Evolutionary conservation across 2,888 invertebrate genomes (phyloP).

Genomic region (Drosophila mulleri): DNA sequence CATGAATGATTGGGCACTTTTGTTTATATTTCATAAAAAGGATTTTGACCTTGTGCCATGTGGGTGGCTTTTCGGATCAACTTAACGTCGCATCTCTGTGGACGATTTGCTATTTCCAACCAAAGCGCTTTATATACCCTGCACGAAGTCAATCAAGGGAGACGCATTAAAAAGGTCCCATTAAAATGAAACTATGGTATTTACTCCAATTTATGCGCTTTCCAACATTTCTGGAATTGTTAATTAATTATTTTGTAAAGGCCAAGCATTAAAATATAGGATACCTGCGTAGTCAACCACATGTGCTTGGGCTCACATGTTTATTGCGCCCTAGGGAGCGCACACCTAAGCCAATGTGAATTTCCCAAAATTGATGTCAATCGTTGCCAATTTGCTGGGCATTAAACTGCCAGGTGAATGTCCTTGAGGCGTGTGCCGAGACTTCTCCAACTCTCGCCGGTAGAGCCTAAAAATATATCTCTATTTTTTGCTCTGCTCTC

Average conservation of each 20-base stretch:
- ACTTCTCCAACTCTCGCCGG: not conserved
- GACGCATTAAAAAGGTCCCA: too few relatives aligned
- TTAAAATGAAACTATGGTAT: too few relatives aligned
- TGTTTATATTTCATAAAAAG: constrained; percentile 55
- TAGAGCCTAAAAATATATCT: constrained; percentile 46
- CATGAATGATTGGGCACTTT: constrained; percentile 60
- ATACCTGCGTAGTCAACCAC: not conserved
- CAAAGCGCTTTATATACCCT: constrained; percentile 10
- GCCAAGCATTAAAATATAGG: not conserved
- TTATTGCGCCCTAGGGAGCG: constrained; percentile 66
- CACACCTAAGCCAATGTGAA: constrained; percentile 46
- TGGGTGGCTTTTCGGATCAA: constrained; percentile 36
- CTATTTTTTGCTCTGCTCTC: constrained; percentile 10
- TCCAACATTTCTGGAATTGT: rapidly evolving
- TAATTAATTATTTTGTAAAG: not conserved
- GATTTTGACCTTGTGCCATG: constrained; percentile 44
- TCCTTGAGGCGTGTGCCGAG: constrained; percentile 14
- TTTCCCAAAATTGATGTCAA: constrained; percentile 73
- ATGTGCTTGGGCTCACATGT: not conserved
- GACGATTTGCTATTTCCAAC: constrained; percentile 11
- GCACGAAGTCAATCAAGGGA: not conserved
- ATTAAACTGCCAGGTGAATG: constrained; percentile 45
- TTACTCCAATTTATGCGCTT: too few relatives aligned
- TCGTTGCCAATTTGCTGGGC: constrained; percentile 67
- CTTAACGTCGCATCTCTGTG: constrained; percentile 31